Base-by-base conservation (phyloP, 1,140 invertebrate genomes). In the Leptopilina clavipes region DNA sequence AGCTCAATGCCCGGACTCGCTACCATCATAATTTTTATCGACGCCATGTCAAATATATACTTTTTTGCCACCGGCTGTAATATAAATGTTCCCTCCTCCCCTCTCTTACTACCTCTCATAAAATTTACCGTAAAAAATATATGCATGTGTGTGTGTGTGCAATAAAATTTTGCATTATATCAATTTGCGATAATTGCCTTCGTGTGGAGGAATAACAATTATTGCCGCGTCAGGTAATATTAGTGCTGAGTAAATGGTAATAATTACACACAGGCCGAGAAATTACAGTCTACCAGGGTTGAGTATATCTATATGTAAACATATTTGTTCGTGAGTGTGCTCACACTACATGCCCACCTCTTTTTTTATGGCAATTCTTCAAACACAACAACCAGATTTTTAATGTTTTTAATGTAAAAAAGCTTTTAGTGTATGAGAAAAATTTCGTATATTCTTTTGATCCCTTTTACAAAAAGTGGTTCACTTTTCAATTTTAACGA, bases 181-280 rank as follows among this genome's bases (percentile, higher is more conserved):
- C 59, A 65, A 65, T 65, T 65, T 65, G 59, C 59, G 3, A n/a
- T 65, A 65, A 65, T 65, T 37, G 25, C 25, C 59, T 31, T 31
- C 10, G 22, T 59, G 22, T 31, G 12, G 59, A 65, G 25, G 25
- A 65, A 37, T 37, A 65, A 65, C 59, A 65, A 65, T 65, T 65
- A 65, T 65, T 65, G 59, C 59, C 59, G 22, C 25, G 59, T 65
- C 59, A 65, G 59, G 22, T 65, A 65, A 65, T 22, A 65, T 65
- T 65, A 65, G 59, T 37, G 59, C 59, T 65, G 59, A 65, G 59
- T 65, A 65, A 65, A 65, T 65, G 59, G 22, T 65, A 65, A 65
- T 65, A 14, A 37, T 65, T 65, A 22, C 59, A 14, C 25, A 37
- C 59, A 10, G 2, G 12, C 11, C 56, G 19, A 19, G 19, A 31